Evolutionary conservation across 2,797 vertebrate species (phyloP).

Genomic region (Ambastaia sidthimunki): DNA sequence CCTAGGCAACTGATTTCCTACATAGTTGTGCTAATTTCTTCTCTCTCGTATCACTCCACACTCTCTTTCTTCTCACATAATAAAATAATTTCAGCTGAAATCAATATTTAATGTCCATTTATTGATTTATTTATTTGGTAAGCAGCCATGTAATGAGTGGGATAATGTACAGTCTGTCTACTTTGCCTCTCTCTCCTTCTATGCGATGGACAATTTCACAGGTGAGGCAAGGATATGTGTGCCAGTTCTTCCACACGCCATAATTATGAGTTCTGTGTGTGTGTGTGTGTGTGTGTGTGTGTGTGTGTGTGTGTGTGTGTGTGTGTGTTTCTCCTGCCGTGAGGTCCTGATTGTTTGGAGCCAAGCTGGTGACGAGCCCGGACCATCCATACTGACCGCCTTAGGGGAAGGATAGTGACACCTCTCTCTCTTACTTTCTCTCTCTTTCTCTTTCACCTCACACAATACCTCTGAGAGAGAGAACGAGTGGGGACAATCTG

Average conservation of each 20-base stretch:
- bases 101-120: constrained; percentile 6
- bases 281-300: neutral
- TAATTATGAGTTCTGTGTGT: neutral
- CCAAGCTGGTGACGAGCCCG: constrained; percentile 49
- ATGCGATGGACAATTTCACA: constrained; percentile 9
- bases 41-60: neutral
- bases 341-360: constrained; percentile 51
- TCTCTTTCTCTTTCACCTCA: constrained; percentile 41
- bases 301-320: constrained; percentile 23
- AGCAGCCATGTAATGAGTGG: neutral
- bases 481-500: constrained; percentile 11
- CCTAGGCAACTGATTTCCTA: neutral
- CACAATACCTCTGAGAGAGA: constrained; percentile 44
- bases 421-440: constrained; percentile 37
- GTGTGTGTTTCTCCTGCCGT: constrained; percentile 37
- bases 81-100: constrained; percentile 1
- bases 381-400: constrained; percentile 43
- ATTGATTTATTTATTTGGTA: constrained; percentile 10
- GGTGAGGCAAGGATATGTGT: constrained; percentile 9
- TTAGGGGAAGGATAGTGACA: constrained; percentile 44
- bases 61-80: neutral
- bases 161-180: constrained; percentile 1
- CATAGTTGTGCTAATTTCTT: neutral
- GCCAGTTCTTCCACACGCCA: constrained; percentile 22
- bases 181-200: neutral